phyloP scores from a whole-genome alignment of 2,888 invertebrate genomes.

The Alsophila aescularia region DNA sequence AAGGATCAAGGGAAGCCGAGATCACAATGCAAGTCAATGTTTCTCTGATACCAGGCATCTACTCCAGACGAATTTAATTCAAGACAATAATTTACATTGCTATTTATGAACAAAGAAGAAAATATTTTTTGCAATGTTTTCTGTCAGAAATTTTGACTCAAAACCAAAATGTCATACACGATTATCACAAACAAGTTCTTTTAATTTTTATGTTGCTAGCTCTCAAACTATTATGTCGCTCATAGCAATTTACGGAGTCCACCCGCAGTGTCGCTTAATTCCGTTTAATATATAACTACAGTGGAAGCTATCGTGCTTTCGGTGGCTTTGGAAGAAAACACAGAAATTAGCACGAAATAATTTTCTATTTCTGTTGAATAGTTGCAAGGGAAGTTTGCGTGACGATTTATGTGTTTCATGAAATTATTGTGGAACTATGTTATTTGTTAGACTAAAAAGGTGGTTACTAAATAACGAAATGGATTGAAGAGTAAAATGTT shows the following conservation, averaged over 20 bases:
- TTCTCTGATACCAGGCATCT: too few species aligned
- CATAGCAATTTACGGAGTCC: slow-evolving; percentile 1
- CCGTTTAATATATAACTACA: slow-evolving; percentile 22
- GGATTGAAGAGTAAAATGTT: too few species aligned
- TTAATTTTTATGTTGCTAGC: not conserved
- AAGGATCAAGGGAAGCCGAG: too few species aligned
- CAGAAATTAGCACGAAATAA: slow-evolving; percentile 30
- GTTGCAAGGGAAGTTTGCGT: slow-evolving; percentile 21
- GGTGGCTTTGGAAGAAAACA: slow-evolving; percentile 30
- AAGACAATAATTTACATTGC: not conserved
- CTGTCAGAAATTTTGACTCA: too few species aligned
- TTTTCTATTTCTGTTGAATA: slow-evolving; percentile 18
- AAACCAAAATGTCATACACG: not conserved
- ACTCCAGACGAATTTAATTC: not conserved
- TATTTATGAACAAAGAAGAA: too few species aligned
- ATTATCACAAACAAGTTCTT: not conserved
- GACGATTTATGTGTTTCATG: slow-evolving; percentile 1
- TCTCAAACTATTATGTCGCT: slow-evolving; percentile 34
- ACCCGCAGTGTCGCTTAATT: slow-evolving; percentile 21
- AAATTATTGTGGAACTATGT: not conserved
- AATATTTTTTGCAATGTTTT: too few species aligned
- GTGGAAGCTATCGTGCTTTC: slow-evolving; percentile 31
- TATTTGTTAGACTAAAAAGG: not conserved
- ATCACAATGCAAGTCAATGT: too few species aligned
- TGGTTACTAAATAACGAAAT: too few species aligned